Evolutionary conservation across 2,888 invertebrate genomes (phyloP).

Genomic region (Cordilura impudica): DNA sequence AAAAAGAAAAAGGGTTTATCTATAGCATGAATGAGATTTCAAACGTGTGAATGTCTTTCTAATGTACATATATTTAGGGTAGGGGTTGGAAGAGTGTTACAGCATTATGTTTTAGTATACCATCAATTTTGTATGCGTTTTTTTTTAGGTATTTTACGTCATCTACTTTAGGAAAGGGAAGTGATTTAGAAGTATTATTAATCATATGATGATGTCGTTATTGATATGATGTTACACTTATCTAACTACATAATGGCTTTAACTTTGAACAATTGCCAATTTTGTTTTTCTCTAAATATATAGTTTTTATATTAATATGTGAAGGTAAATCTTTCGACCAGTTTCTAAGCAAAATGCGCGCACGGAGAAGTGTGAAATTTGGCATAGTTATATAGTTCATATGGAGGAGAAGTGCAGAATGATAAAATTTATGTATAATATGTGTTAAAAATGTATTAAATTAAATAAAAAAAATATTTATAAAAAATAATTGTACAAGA

Average conservation of each 20-base stretch:
- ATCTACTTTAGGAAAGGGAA: conserved; percentile 67
- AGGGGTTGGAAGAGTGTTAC: background rate
- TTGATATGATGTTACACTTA: conserved; percentile 67
- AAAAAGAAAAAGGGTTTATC: conserved; percentile 18
- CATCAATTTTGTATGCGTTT: background rate
- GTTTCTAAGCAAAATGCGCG: too few relatives aligned
- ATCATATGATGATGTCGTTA: conserved; percentile 74
- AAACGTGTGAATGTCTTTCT: background rate
- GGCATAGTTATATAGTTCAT: too few relatives aligned
- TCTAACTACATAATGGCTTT: background rate
- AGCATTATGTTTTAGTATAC: background rate
- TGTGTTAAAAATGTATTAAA: too few relatives aligned
- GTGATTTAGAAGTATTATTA: conserved; percentile 76
- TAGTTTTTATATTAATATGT: too few relatives aligned
- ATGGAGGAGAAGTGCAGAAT: too few relatives aligned
- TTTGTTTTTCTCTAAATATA: background rate
- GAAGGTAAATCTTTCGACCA: too few relatives aligned
- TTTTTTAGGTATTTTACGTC: background rate
- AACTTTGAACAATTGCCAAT: background rate
- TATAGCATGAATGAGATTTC: background rate
- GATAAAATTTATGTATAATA: too few relatives aligned
- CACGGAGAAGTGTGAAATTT: too few relatives aligned
- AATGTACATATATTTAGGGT: background rate
- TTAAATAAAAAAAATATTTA: too few relatives aligned
- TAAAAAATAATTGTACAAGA: too few relatives aligned